Evolutionary conservation across 2,797 vertebrate genomes (phyloP).

Genomic region (Muscicapa comitata): DNA sequence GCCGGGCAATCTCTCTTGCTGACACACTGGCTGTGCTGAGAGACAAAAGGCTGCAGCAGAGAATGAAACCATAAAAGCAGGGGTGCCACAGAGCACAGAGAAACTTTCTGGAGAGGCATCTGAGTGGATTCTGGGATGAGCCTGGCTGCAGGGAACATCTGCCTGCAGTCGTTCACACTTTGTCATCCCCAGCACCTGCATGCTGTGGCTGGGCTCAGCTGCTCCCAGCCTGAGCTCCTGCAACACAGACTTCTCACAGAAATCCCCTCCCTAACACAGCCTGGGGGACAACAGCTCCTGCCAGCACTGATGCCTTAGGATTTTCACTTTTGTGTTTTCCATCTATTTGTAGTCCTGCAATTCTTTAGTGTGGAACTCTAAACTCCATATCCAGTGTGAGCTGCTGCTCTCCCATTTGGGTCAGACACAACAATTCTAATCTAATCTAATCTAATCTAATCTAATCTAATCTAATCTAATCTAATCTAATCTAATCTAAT

Average conservation of each 20-base stretch:
- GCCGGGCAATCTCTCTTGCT: not conserved
- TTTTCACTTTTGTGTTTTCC: not conserved
- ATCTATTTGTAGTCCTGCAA: fast-evolving
- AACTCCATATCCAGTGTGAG: not conserved
- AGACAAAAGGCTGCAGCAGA: not conserved
- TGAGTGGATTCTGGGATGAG: fast-evolving
- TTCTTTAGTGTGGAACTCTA: fast-evolving
- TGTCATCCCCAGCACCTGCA: not conserved
- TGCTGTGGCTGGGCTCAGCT: not conserved
- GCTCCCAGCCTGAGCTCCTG: not conserved
- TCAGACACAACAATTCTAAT: not conserved
- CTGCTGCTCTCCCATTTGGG: not conserved
- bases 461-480: not conserved
- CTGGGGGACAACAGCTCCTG: not conserved
- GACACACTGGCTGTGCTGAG: not conserved
- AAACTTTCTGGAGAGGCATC: not conserved
- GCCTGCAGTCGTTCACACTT: not conserved
- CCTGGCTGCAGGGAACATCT: not conserved
- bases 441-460: not conserved
- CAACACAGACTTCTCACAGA: not conserved
- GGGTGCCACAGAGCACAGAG: not conserved
- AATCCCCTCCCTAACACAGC: not conserved
- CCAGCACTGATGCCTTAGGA: not conserved
- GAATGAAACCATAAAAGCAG: not conserved
- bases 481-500: too few relatives aligned